phyloP scores from a whole-genome alignment of 2,888 invertebrate species.

The Agrotis ipsilon region DNA sequence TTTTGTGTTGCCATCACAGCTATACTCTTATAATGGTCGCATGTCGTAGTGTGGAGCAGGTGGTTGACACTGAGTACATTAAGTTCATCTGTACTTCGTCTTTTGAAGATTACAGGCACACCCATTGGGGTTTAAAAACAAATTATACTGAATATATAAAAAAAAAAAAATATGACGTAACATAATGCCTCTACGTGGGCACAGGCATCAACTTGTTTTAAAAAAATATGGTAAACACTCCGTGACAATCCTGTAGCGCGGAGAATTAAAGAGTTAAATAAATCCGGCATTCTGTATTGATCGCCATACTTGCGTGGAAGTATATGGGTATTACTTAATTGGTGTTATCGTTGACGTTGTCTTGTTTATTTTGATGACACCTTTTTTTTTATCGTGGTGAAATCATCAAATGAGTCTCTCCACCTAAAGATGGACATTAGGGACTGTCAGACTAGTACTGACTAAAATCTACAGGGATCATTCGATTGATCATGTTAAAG shows the following conservation, averaged over 20 bases:
- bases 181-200: background rate
- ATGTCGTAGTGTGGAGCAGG: too few species aligned
- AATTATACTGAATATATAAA: background rate
- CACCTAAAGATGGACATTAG: too few species aligned
- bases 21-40: too few species aligned
- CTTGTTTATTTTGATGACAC: background rate
- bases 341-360: background rate
- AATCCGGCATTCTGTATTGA: conserved; percentile 20
- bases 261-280: conserved; percentile 42
- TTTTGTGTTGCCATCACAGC: too few species aligned
- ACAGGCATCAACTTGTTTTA: background rate
- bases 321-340: conserved; percentile 22
- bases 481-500: too few species aligned
- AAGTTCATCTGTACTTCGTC: background rate
- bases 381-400: too few species aligned
- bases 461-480: too few species aligned
- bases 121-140: background rate
- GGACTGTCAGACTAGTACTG: too few species aligned
- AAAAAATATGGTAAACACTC: conserved; percentile 8
- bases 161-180: background rate
- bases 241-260: background rate
- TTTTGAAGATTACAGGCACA: background rate
- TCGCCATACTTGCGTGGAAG: conserved; percentile 23
- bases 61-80: too few species aligned
- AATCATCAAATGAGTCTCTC: too few species aligned